These are phyloP conservation scores for Setophaga petechia DNA, from an alignment of 2,113 vertebrate genomes.

Conservation along the genomic window DNA sequence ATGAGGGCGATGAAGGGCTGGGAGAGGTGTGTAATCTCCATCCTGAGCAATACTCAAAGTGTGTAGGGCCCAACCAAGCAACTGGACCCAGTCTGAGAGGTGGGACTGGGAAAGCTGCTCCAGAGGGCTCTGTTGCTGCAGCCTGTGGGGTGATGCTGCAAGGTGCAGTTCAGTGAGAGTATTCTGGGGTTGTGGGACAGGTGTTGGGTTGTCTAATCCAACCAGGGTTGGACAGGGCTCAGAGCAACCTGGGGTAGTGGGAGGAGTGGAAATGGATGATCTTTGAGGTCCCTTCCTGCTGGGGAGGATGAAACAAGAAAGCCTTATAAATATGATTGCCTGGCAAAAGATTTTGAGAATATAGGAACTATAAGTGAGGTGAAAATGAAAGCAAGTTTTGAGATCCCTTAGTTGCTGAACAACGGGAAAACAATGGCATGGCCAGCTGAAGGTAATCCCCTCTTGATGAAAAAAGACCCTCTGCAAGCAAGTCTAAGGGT, in stretches of 20 bases:
- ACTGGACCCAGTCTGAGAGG: background rate
- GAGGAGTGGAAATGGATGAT: background rate
- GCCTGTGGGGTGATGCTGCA: fast-evolving
- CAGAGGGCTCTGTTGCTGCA: background rate
- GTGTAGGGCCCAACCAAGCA: fast-evolving
- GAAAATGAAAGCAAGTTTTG: too few species aligned
- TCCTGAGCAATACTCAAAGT: background rate
- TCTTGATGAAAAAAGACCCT: too few species aligned
- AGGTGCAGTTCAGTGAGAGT: background rate
- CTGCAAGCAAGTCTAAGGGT: too few species aligned
- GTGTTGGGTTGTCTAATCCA: background rate
- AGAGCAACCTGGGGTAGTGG: background rate
- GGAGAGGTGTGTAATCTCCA: background rate
- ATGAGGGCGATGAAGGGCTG: background rate
- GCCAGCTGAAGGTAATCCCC: too few species aligned
- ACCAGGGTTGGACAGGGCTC: background rate
- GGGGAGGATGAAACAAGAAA: too few species aligned
- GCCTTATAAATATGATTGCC: too few species aligned
- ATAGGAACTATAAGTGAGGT: too few species aligned
- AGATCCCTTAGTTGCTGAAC: too few species aligned
- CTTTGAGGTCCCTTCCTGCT: background rate
- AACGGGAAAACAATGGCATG: too few species aligned
- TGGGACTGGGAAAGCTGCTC: background rate
- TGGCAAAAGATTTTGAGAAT: too few species aligned
- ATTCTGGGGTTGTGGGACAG: background rate